These are phyloP conservation scores for Prosapia bicincta DNA, from an alignment of 2,888 invertebrate genomes.

Conservation along the genomic window DNA sequence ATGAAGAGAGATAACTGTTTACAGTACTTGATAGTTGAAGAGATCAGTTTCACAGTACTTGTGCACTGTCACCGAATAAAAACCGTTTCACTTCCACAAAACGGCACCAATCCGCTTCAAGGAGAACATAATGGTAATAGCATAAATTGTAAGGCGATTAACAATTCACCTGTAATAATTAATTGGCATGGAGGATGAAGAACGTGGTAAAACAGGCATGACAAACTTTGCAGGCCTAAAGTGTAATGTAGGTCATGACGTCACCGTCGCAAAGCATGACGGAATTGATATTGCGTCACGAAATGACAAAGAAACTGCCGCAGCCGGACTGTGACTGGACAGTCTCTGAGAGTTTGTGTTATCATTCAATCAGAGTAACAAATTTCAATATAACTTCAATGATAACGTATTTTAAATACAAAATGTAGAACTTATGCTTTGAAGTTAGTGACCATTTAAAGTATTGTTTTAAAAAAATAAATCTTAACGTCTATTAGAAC, in stretches of 20 bases:
- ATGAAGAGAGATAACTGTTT: no score
- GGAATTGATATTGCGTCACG: background rate
- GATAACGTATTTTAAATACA: no score
- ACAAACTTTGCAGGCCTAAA: background rate
- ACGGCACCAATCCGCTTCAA: background rate
- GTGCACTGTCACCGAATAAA: background rate
- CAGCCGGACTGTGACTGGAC: background rate
- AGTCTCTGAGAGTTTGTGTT: no score
- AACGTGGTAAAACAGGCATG: constrained; percentile 2
- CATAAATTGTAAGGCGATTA: background rate
- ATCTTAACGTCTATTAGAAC: no score
- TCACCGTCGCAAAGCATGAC: background rate
- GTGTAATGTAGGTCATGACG: background rate
- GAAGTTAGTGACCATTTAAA: no score
- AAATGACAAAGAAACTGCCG: background rate
- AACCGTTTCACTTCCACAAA: background rate
- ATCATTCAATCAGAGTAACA: no score
- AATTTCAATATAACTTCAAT: no score
- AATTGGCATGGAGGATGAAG: background rate
- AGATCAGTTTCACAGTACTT: no score
- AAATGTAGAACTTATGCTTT: no score
- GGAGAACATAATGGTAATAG: background rate
- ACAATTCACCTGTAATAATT: constrained; percentile 2
- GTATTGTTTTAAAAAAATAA: no score
- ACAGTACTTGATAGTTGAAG: no score